These are phyloP conservation scores for Amphiprion clarkii DNA, from an alignment of 2,797 vertebrate species.

Conservation along the genomic window DNA sequence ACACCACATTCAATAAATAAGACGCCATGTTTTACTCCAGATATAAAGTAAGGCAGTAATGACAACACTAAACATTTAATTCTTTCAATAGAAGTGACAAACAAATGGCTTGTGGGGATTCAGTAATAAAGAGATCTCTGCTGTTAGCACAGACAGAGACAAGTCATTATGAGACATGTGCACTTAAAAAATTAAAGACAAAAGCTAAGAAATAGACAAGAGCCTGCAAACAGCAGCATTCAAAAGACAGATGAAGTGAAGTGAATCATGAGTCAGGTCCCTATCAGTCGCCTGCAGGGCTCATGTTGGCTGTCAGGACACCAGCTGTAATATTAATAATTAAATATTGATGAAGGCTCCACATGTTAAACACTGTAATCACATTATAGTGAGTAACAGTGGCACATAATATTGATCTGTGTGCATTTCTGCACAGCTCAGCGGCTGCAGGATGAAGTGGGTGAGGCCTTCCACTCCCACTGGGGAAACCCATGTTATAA, in stretches of 20 bases:
- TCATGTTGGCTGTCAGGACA: constrained; percentile 66
- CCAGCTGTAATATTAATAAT: constrained; percentile 84
- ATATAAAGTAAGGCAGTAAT: constrained; percentile 33
- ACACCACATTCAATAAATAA: constrained; percentile 57
- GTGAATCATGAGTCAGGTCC: constrained; percentile 49
- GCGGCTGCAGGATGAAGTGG: constrained; percentile 41
- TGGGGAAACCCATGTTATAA: constrained; percentile 26
- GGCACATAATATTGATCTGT: constrained; percentile 81
- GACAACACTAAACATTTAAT: constrained; percentile 50
- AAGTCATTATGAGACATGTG: constrained; percentile 18
- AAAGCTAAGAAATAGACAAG: background rate
- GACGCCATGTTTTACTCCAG: constrained; percentile 37
- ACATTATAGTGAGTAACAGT: constrained; percentile 81
- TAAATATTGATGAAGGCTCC: constrained; percentile 88
- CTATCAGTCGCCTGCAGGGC: constrained; percentile 61
- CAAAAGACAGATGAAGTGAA: constrained; percentile 28
- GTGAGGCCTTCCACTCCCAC: constrained; percentile 19
- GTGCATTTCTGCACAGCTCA: constrained; percentile 62
- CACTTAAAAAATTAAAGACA: constrained; percentile 24
- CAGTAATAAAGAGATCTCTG: constrained; percentile 41
- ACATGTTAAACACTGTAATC: constrained; percentile 88
- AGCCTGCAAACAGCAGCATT: background rate
- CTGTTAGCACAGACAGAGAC: constrained; percentile 17
- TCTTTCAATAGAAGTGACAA: constrained; percentile 55
- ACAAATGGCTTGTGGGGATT: constrained; percentile 48